phyloP scores from a whole-genome alignment of 2,113 vertebrate genomes.

The Sylvietta virens region DNA sequence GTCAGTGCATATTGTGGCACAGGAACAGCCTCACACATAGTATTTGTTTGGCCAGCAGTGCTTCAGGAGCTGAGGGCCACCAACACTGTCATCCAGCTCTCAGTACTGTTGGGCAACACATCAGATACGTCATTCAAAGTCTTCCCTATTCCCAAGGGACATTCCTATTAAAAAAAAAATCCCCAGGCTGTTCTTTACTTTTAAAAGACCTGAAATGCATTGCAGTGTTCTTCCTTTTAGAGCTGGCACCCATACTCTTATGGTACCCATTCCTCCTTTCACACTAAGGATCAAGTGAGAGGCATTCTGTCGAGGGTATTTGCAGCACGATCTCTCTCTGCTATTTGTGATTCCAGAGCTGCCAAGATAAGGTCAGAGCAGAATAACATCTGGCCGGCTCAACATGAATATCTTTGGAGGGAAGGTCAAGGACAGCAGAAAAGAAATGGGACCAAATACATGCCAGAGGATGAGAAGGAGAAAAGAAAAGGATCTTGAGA shows the following conservation, averaged over 20 bases:
- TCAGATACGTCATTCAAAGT: background rate
- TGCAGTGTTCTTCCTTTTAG: background rate
- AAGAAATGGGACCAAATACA: background rate
- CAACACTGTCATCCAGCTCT: background rate
- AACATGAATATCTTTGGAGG: background rate
- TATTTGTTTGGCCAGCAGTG: background rate
- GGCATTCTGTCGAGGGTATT: background rate
- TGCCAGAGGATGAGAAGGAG: background rate
- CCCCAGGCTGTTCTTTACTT: background rate
- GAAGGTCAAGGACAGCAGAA: background rate
- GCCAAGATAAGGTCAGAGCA: background rate
- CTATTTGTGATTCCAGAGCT: background rate
- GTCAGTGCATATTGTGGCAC: background rate
- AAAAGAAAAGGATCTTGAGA: background rate
- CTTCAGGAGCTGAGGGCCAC: background rate
- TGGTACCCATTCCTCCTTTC: background rate
- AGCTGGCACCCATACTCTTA: background rate
- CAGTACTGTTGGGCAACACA: background rate
- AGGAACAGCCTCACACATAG: background rate
- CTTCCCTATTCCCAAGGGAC: background rate
- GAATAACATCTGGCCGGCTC: background rate
- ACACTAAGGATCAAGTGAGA: background rate
- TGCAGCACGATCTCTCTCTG: accelerated
- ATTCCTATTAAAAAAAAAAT: background rate
- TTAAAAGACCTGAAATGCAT: background rate